Evolutionary conservation across 2,797 vertebrate genomes (phyloP).

Genomic region (Syngnathus acus): DNA sequence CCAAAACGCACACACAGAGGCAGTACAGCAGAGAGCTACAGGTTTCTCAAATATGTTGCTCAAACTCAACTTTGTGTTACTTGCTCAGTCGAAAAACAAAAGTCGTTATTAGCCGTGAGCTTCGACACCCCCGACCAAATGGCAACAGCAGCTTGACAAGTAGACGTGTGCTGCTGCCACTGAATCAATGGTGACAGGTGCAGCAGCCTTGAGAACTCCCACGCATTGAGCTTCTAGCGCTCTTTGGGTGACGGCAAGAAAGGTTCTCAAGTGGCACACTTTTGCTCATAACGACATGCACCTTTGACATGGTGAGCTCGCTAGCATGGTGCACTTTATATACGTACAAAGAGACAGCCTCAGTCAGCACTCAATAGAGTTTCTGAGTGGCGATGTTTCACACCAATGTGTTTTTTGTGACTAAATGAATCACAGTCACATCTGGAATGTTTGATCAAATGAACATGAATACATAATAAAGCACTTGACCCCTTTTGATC

Average conservation of each 20-base stretch:
- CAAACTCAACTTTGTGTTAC: not conserved
- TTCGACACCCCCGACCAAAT: not conserved
- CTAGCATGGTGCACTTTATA: not conserved
- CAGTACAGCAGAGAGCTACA: not conserved
- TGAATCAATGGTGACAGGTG: constrained; percentile 47
- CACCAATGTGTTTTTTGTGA: not conserved
- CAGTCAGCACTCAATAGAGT: not conserved
- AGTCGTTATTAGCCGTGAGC: not conserved
- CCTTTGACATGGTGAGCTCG: not conserved
- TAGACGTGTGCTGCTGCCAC: constrained; percentile 28
- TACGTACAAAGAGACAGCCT: not conserved
- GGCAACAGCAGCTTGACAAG: constrained; percentile 31
- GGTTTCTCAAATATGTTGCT: not conserved
- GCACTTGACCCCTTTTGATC: not conserved
- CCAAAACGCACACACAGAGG: not conserved
- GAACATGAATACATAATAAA: not conserved
- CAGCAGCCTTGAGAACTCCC: constrained; percentile 36
- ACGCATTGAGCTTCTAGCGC: constrained; percentile 25
- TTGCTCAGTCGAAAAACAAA: not conserved
- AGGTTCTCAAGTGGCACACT: constrained; percentile 13
- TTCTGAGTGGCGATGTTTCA: not conserved
- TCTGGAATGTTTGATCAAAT: not conserved
- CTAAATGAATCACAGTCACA: not conserved
- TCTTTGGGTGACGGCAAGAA: constrained; percentile 16
- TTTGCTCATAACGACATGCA: constrained; percentile 8